These are phyloP conservation scores for Grallaria varia DNA, from an alignment of 2,113 vertebrate genomes.

Conservation along the genomic window DNA sequence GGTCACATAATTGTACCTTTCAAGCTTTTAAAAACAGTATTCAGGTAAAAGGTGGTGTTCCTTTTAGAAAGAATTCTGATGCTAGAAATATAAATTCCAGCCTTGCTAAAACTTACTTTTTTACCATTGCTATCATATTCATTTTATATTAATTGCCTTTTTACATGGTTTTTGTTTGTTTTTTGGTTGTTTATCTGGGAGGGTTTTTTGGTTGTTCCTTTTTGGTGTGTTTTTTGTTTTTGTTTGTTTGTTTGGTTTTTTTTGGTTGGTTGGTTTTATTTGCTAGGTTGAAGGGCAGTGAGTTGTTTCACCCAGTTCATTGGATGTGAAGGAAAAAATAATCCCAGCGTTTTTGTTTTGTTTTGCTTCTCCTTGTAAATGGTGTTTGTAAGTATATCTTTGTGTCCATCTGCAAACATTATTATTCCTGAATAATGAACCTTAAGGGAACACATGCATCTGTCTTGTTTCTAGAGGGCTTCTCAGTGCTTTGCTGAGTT, in stretches of 20 bases:
- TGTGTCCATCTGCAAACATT: neutral
- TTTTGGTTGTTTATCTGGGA: neutral
- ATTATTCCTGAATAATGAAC: neutral
- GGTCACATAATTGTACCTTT: neutral
- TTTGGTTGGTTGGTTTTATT: neutral
- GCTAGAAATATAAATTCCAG: neutral
- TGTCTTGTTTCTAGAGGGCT: neutral
- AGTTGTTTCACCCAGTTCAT: neutral
- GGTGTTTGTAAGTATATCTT: neutral
- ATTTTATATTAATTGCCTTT: neutral
- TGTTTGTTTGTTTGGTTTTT: neutral
- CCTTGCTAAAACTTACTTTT: neutral
- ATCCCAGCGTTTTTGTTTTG: rapidly evolving
- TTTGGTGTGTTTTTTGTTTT: neutral
- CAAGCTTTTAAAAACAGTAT: neutral
- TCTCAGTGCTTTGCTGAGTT: neutral
- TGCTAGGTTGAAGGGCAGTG: neutral
- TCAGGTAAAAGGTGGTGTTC: neutral
- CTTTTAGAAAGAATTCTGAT: neutral
- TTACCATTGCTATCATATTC: neutral
- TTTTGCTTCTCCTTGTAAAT: neutral
- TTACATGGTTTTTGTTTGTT: neutral
- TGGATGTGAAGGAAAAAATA: neutral
- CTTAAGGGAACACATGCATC: neutral
- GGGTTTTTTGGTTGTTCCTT: neutral